Percentiles rank a stretch among this genome's conserved stretches.
Conservation (phyloP, 2,888 invertebrate species). For the Eristalis pertinax region DNA sequence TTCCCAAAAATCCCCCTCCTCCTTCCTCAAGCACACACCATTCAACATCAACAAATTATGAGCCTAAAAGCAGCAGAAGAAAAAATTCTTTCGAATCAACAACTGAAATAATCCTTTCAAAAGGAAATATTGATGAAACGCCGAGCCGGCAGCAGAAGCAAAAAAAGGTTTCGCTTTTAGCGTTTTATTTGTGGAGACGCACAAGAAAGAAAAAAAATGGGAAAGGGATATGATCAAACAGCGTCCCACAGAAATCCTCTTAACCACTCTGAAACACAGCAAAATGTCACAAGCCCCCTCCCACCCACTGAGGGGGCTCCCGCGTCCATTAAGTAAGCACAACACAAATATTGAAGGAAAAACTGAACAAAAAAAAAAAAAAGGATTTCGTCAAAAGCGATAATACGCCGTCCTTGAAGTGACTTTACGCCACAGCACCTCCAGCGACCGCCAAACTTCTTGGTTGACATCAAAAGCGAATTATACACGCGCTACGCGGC, state of each 20-base stretch:
- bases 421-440: neutral
- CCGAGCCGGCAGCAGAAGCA: neutral
- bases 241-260: constrained; percentile 16
- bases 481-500: neutral
- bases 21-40: neutral
- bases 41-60: neutral
- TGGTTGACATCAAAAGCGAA: constrained; percentile 2
- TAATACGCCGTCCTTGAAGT: neutral
- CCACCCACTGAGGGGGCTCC: neutral
- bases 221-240: constrained; percentile 7
- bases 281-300: constrained; percentile 2
- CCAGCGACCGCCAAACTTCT: neutral
- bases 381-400: neutral
- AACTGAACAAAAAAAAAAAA: neutral
- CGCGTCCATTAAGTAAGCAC: neutral
- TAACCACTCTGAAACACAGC: constrained; percentile 17
- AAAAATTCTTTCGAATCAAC: constrained; percentile 7
- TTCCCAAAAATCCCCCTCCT: neutral
- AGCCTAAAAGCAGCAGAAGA: neutral
- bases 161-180: constrained; percentile 5
- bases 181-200: neutral
- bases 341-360: neutral
- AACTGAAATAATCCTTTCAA: constrained; percentile 20
- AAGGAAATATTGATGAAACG: constrained; percentile 23
- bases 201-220: too few relatives aligned